Evolutionary conservation across 1,140 invertebrate species (phyloP), one percentile per base, ranked within the genome.

Genomic region (Macrotrachela quadricornifera): DNA sequence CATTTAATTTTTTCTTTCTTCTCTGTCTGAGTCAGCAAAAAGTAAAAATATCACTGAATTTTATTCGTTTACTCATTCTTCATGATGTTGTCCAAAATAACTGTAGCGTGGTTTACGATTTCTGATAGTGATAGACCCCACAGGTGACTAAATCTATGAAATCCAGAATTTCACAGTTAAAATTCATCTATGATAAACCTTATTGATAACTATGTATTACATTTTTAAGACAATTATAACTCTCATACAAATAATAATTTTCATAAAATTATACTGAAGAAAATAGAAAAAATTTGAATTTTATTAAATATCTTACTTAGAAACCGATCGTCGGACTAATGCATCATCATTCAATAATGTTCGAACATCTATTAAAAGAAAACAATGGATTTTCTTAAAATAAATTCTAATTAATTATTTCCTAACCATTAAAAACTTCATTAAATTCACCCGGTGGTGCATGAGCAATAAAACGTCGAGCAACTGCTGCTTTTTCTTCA

Each of bases 371-470:
- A 65, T 58, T 55, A 57, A 59, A 51, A 62, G 48, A 49, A 21
- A 6, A 51, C 41, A 38, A 36, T 49, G 39, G 46, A 55, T 46
- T 13, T 30, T 51, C 8, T 15, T 12, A 16, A 43, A 10, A 30
- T 21, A 57, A 15, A 41, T 16, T 6, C 16, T 36, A 9, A 4
- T 16, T 17, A 47, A 49, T 41, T 11, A 15, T 14, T 30, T 18
- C 65, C 65, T 67, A 67, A 77, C 77, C 77, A 75, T 95, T 96
- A 68, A 97, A 96, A 51, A 97, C 92, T 77, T 97, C 92, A 72
- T 96, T 96, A 66, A 97, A 97, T 76, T 99, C 92, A 57, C 92
- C 92, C 50, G 92, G 92, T 30, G 92, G 92, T 46, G 90, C 90
- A 74, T 95, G 88, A 17, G 91, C 71, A 67, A 96, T 90, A 74